A percentile compares a stretch with the other conserved stretches of the same genome.
phyloP scores from a whole-genome alignment of 2,797 vertebrate genomes.

The Melanotaenia parkinsoni region DNA sequence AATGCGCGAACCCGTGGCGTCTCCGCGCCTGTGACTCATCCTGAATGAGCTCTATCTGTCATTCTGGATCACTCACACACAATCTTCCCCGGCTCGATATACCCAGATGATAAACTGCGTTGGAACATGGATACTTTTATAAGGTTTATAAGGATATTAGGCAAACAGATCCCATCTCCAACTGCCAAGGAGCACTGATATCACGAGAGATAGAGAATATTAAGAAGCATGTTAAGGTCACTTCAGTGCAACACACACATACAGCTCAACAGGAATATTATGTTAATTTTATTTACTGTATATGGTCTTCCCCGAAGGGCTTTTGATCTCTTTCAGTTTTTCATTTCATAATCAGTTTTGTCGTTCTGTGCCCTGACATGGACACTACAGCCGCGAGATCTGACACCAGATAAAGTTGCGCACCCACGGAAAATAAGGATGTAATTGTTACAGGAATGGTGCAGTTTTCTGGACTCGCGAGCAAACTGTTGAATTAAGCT shows the following conservation, averaged over 20 bases:
- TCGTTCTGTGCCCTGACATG: background rate
- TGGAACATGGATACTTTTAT: background rate
- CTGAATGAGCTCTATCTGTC: constrained; percentile 15
- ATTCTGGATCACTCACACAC: constrained; percentile 4
- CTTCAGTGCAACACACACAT: background rate
- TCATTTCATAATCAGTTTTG: background rate
- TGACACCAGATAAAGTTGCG: too few relatives aligned
- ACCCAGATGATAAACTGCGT: background rate
- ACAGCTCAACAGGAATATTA: background rate
- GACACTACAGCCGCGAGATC: too few relatives aligned
- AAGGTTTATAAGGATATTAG: background rate
- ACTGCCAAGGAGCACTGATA: background rate
- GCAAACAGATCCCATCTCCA: constrained; percentile 4
- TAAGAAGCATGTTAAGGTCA: constrained; percentile 1
- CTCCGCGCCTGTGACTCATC: constrained; percentile 10
- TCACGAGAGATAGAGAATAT: background rate
- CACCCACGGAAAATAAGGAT: too few relatives aligned
- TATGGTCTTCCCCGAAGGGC: background rate
- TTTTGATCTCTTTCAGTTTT: background rate
- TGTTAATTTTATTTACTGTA: background rate
- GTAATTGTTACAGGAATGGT: too few relatives aligned
- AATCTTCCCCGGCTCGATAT: background rate
- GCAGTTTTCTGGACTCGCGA: too few relatives aligned
- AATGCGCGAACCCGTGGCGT: constrained; percentile 1
- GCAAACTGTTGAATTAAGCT: background rate